Base-by-base conservation (phyloP, 2,888 invertebrate species). In the Thysanoteuthis rhombus region DNA sequence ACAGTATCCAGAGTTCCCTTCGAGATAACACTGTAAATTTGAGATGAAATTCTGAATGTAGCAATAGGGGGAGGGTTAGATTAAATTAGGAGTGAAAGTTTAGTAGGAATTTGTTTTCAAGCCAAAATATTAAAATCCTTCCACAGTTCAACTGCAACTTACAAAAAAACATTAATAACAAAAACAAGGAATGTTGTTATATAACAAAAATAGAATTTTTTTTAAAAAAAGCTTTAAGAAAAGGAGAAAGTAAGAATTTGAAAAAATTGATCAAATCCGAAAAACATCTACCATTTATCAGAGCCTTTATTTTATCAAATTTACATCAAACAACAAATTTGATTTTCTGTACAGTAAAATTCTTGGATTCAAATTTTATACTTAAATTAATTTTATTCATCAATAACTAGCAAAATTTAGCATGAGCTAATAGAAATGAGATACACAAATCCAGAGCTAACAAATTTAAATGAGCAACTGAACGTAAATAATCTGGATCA, bases 291-390 rank as follows among this genome's bases (percentile, higher is more conserved):
- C 75, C n/a, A 75, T 75, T 75, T 75, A 75, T 75, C 75, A 75
- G 75, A 75, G 75, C 75, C 75, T 75, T 75, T 75, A 75, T 75
- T 75, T 75, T 75, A 75, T 75, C 75, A 75, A 75, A 75, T 75
- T 75, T 75, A 75, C 75, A 75, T 75, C 36, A 75, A 75, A 75
- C 75, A 75, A 75, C 75, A 75, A 75, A 75, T 75, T 75, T 75
- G 75, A n/a, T 75, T 75, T 75, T 75, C 75, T 75, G 75, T 75
- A 75, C 75, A 75, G 75, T 75, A 75, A 75, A 75, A 75, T 32
- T 75, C n/a, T 75, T 75, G 32, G n/a, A n/a, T 75, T 75, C n/a
- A 75, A 75, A n/a, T n/a, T 75, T 75, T 16, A 75, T 75, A n/a
- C 75, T 75, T 75, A 45, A 45, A 45, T 45, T 45, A 28, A 75